These are phyloP conservation scores for Sialis lutaria DNA, from an alignment of 2,888 invertebrate species.

Conservation along the genomic window DNA sequence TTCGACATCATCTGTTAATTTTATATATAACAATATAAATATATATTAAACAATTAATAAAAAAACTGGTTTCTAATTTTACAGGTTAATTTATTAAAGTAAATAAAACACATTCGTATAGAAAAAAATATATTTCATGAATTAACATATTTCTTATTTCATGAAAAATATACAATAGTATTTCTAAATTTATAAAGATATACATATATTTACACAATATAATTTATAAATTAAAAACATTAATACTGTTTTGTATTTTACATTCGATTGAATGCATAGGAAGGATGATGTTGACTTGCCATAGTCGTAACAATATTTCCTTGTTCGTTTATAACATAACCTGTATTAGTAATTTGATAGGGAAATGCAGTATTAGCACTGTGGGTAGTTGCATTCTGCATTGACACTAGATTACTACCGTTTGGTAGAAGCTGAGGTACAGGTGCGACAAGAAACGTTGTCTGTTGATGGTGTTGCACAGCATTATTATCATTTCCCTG, in stretches of 20 bases:
- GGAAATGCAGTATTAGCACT: constrained; percentile 20
- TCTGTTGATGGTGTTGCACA: constrained; percentile 34
- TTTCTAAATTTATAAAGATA: no score
- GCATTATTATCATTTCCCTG: constrained; percentile 23
- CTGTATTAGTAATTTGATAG: constrained; percentile 25
- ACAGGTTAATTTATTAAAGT: no score
- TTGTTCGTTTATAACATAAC: constrained; percentile 27
- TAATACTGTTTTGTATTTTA: constrained; percentile 11
- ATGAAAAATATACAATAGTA: no score
- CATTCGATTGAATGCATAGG: constrained; percentile 26
- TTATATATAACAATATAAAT: not conserved
- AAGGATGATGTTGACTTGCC: constrained; percentile 24
- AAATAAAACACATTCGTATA: no score
- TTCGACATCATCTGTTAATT: constrained; percentile 22
- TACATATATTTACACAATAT: no score
- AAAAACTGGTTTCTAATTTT: no score
- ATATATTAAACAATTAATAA: no score
- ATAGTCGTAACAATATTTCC: constrained; percentile 27
- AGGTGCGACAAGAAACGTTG: constrained; percentile 45
- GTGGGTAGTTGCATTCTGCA: constrained; percentile 19
- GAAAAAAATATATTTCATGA: no score
- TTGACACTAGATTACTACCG: constrained; percentile 21
- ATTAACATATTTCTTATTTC: no score
- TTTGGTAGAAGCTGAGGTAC: constrained; percentile 42
- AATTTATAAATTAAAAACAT: no score